These are phyloP conservation scores for Dryas iulia DNA, from an alignment of 1,140 invertebrate genomes.

Conservation along the genomic window DNA sequence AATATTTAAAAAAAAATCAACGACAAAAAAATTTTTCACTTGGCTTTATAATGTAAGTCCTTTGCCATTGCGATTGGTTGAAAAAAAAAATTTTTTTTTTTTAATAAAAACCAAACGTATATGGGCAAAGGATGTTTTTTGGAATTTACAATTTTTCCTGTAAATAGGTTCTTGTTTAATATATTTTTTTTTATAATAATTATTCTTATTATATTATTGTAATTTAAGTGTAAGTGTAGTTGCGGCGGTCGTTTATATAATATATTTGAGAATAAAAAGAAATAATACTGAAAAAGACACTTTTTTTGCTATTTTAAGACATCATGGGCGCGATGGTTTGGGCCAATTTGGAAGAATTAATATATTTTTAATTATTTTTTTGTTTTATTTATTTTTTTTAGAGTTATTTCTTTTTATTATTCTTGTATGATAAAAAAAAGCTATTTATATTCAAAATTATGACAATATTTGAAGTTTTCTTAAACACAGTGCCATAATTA, in stretches of 20 bases:
- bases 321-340: background rate
- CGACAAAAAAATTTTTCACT: conserved; percentile 3
- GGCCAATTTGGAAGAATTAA: too few species aligned
- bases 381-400: background rate
- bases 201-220: conserved; percentile 44
- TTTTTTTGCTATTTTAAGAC: background rate
- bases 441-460: background rate
- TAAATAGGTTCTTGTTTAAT: conserved; percentile 53
- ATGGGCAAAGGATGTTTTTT: conserved; percentile 7
- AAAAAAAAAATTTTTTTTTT: background rate
- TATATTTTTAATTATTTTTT: too few species aligned
- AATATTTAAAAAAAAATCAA: background rate
- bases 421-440: background rate
- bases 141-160: conserved; percentile 30
- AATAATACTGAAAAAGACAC: background rate
- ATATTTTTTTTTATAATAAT: conserved; percentile 33
- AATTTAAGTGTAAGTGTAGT: conserved; percentile 27
- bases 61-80: background rate
- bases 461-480: background rate
- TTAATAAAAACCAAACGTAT: background rate
- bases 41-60: background rate
- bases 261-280: background rate
- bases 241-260: background rate
- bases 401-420: background rate
- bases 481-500: background rate